A percentile compares a stretch with the other conserved stretches of the same genome.
Conservation (phyloP, 2,888 invertebrate genomes). For the Aproaerema taeniolella region DNA sequence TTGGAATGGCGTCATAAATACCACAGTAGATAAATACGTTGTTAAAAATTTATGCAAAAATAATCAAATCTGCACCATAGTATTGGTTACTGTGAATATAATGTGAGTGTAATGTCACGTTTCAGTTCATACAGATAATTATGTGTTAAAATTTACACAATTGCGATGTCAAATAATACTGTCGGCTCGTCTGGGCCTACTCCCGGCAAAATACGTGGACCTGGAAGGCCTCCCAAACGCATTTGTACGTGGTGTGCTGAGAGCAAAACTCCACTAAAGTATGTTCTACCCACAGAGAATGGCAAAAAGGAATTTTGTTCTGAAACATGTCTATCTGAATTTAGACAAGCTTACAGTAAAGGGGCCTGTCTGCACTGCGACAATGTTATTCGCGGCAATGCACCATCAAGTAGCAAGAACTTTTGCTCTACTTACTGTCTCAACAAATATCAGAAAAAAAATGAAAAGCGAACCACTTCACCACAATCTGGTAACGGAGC, state of each 20-base stretch:
- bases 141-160: conserved; percentile 46
- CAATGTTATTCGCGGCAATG: conserved; percentile 87
- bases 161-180: conserved; percentile 69
- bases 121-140: conserved; percentile 30
- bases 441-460: conserved; percentile 89
- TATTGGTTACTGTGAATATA: conserved; percentile 31
- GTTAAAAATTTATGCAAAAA: conserved; percentile 65
- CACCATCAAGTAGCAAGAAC: conserved; percentile 86
- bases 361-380: conserved; percentile 93
- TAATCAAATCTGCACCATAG: conserved; percentile 25
- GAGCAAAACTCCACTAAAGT: conserved; percentile 88
- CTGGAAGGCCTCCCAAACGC: conserved; percentile 89
- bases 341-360: conserved; percentile 91
- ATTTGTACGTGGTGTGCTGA: conserved; percentile 93
- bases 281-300: conserved; percentile 90
- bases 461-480: conserved; percentile 76
- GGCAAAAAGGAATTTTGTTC: conserved; percentile 96
- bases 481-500: conserved; percentile 70
- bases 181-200: conserved; percentile 73
- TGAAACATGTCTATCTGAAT: conserved; percentile 91
- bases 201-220: conserved; percentile 80
- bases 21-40: conserved; percentile 69
- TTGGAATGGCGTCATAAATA: conserved; percentile 73
- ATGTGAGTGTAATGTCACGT: conserved; percentile 40
- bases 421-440: conserved; percentile 92